Evolutionary conservation across 2,888 invertebrate genomes (phyloP).

Genomic region (Pristionchus fissidentatus): DNA sequence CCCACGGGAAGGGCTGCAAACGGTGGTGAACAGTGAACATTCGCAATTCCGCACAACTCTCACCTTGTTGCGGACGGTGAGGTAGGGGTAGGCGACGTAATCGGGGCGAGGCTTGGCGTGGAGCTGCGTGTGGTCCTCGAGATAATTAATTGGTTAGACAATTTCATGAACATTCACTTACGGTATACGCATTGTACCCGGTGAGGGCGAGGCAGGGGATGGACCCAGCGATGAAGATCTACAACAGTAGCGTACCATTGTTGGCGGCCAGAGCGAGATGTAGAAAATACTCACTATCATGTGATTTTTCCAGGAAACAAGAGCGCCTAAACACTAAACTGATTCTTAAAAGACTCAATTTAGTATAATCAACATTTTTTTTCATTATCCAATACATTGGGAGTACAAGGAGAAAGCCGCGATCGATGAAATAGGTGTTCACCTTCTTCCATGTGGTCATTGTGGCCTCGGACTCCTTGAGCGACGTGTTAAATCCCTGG

Average conservation of each 20-base stretch:
- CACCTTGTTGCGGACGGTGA: conserved; percentile 70
- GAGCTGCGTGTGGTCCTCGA: conserved; percentile 59
- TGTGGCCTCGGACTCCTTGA: conserved; percentile 67
- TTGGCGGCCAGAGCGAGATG: too few relatives aligned
- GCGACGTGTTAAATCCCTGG: conserved; percentile 54
- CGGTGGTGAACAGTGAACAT: not conserved
- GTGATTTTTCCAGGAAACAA: too few relatives aligned
- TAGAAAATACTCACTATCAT: too few relatives aligned
- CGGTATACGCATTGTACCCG: conserved; percentile 67
- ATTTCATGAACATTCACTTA: not conserved
- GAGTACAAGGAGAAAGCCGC: not conserved
- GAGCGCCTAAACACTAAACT: too few relatives aligned
- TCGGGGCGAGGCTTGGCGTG: conserved; percentile 65
- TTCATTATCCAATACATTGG: not conserved
- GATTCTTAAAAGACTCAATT: too few relatives aligned
- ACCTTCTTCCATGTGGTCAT: conserved; percentile 69
- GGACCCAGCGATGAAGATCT: conserved; percentile 70
- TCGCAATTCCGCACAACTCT: not conserved
- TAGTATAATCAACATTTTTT: not conserved
- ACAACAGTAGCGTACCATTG: too few relatives aligned
- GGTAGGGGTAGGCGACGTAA: conserved; percentile 70
- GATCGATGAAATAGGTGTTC: not conserved
- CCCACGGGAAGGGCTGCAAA: conserved; percentile 89
- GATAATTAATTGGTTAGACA: not conserved
- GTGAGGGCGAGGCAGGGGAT: conserved; percentile 70